Base-by-base conservation (phyloP, 1,140 invertebrate species). In the Zelostemma sp. region DNA sequence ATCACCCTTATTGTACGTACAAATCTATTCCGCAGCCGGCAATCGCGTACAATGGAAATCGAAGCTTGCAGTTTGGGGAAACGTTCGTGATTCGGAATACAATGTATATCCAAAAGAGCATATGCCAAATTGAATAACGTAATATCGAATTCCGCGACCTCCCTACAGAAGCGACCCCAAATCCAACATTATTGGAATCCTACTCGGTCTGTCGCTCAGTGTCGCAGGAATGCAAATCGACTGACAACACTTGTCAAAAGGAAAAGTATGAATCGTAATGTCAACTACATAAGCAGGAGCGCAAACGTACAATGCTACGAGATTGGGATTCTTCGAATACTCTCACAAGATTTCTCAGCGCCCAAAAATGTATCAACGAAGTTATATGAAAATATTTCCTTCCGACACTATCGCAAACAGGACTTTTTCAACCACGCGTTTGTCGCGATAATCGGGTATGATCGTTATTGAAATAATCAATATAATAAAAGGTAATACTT, bases 401-500 rank as follows among this genome's bases (percentile, higher is more conserved):
- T n/a, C n/a, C n/a, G n/a, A n/a, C n/a, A n/a, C n/a, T n/a, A n/a
- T n/a, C n/a, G n/a, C n/a, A n/a, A n/a, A n/a, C n/a, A n/a, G n/a
- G n/a, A n/a, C n/a, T n/a, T n/a, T n/a, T n/a, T n/a, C n/a, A n/a
- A n/a, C n/a, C n/a, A 35, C 33, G 3, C 3, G 3, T 35, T 35
- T 35, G 54, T 69, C 33, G 33, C 11, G 62, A 59, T 73, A 74
- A 82, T 80, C 72, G 73, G 75, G 73, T 74, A 62, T 75, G 66
- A 81, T 84, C 83, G 82, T 83, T 82, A 84, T 82, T 82, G 78
- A 84, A 76, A 75, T 2, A 35, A 35, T 35, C 60, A 70, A 62
- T n/a, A n/a, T 51, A 56, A 59, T 51, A 50, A 18, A 57, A 70
- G 65, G 68, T n/a, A 58, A 50, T 43, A 45, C 63, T 45, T 62